Evolutionary conservation across 2,797 vertebrate species (phyloP).

Genomic region (Percopsis omiscomaycus): DNA sequence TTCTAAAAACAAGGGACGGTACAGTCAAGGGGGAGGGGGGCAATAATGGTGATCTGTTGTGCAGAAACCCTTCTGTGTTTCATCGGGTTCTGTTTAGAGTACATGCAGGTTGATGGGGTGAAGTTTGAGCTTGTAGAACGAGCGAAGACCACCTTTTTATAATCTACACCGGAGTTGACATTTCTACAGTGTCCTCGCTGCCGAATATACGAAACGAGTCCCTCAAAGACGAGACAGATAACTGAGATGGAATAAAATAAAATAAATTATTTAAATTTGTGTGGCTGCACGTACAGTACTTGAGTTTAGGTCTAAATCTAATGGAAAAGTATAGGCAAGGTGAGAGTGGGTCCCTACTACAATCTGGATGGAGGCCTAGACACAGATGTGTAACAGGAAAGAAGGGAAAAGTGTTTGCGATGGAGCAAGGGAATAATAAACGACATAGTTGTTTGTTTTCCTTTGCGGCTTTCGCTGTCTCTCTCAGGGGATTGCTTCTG

Average conservation of each 20-base stretch:
- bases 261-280: constrained; percentile 38
- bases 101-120: constrained; percentile 24
- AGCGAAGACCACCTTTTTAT: constrained; percentile 23
- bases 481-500: constrained; percentile 19
- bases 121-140: constrained; percentile 29
- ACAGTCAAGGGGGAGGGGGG: background rate
- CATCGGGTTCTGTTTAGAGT: constrained; percentile 6
- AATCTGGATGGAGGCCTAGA: constrained; percentile 1
- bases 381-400: constrained; percentile 1
- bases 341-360: constrained; percentile 3
- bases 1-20: constrained; percentile 6
- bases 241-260: constrained; percentile 26
- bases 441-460: constrained; percentile 1
- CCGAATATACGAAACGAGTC: constrained; percentile 29
- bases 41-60: constrained; percentile 3
- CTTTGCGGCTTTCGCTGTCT: constrained; percentile 4
- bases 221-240: constrained; percentile 45
- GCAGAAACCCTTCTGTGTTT: background rate
- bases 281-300: constrained; percentile 21
- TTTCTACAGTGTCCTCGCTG: constrained; percentile 41
- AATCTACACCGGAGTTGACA: constrained; percentile 35
- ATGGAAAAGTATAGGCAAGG: constrained; percentile 22
- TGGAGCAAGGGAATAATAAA: background rate
- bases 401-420: background rate
- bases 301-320: constrained; percentile 24